Conservation (phyloP, 2,888 invertebrate genomes). For the Callinectes sapidus region DNA sequence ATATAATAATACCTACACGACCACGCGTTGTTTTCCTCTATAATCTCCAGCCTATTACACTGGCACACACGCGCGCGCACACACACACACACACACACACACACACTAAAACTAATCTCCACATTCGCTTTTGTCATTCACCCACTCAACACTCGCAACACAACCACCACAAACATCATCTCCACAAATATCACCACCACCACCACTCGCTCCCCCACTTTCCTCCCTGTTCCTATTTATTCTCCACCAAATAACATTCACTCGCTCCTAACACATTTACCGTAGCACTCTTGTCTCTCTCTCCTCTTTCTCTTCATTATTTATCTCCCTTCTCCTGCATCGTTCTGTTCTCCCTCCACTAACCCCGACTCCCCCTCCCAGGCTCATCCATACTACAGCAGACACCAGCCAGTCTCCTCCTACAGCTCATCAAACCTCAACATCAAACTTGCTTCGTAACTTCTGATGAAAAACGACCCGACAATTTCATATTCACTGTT, state of each 20-base stretch:
- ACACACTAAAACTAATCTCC: background rate
- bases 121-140: background rate
- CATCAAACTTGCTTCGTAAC: background rate
- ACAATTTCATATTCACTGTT: background rate
- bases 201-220: background rate
- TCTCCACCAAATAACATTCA: background rate
- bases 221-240: background rate
- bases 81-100: conserved; percentile 16
- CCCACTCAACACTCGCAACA: background rate
- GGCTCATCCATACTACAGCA: background rate
- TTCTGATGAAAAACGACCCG: background rate
- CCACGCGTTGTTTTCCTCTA: background rate
- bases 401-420: background rate
- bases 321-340: background rate
- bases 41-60: background rate
- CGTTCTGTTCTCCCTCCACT: background rate
- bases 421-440: background rate
- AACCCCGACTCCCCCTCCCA: too few species aligned
- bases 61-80: background rate
- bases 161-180: background rate
- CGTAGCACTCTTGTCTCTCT: background rate
- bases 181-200: too few species aligned
- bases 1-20: background rate
- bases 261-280: background rate
- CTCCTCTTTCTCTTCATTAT: background rate